Base-by-base conservation (phyloP, 2,888 invertebrate genomes). In the Anaspis maculata region DNA sequence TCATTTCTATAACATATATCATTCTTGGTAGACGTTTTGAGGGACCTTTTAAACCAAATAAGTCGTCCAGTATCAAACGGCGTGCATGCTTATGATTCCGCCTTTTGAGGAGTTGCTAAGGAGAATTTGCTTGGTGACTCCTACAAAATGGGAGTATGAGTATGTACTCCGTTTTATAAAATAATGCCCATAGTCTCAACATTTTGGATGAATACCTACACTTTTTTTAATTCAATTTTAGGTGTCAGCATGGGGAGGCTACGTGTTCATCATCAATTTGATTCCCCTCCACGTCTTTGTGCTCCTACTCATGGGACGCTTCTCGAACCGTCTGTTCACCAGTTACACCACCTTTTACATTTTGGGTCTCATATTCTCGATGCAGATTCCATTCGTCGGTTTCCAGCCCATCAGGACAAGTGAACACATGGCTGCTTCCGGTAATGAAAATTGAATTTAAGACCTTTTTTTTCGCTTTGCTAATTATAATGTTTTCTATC, bases 171-270 rank as follows among this genome's bases (percentile, higher is more conserved):
- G n/a, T n/a, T n/a, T n/a, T n/a, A n/a, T n/a, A n/a, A n/a, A n/a
- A n/a, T n/a, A n/a, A n/a, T n/a, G n/a, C n/a, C n/a, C n/a, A n/a
- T n/a, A n/a, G n/a, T n/a, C n/a, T n/a, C n/a, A n/a, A n/a, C n/a
- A n/a, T n/a, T n/a, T n/a, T n/a, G n/a, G n/a, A n/a, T n/a, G n/a
- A n/a, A n/a, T n/a, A n/a, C n/a, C n/a, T n/a, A n/a, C n/a, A n/a
- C n/a, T n/a, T n/a, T n/a, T n/a, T n/a, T n/a, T n/a, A n/a, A n/a
- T 14, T 32, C 38, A 10, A 24, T 61, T 69, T 26, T 59, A 86
- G 86, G 85, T 97, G 2, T 97, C 96, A 41, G 97, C 97, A 46
- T 98, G 98, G 98, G 98, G 98, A 50, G 98, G 98, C 44, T 98
- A 98, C 61, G 97, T 98, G 23, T 99, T 97, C 64, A 98, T 99